These are phyloP conservation scores for Rhyacophila brunnea DNA, from an alignment of 1,140 invertebrate species.

Conservation along the genomic window DNA sequence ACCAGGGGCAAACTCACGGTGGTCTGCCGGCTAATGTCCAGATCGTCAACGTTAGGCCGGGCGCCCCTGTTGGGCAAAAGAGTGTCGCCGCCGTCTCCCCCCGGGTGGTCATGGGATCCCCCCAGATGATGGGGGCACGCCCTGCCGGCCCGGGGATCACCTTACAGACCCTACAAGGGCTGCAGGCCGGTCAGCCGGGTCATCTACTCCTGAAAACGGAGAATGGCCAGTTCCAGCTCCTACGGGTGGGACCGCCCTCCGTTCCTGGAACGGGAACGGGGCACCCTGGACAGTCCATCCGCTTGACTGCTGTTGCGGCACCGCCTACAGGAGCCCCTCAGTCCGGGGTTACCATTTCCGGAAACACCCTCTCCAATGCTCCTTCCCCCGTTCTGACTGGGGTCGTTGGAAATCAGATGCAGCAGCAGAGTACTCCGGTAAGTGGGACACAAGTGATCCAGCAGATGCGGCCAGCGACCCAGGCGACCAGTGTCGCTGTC, in stretches of 20 bases:
- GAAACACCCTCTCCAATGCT: constrained; percentile 13
- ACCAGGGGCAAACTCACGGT: constrained; percentile 55
- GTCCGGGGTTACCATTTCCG: constrained; percentile 13
- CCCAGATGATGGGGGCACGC: constrained; percentile 77
- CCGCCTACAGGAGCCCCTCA: constrained; percentile 38
- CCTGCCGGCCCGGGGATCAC: constrained; percentile 79
- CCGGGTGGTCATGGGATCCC: constrained; percentile 75
- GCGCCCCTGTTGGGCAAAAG: constrained; percentile 69
- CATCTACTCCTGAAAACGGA: constrained; percentile 91
- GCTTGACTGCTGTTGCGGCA: constrained; percentile 53
- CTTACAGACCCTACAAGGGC: constrained; percentile 78
- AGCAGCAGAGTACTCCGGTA: constrained; percentile 1
- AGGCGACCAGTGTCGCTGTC: constrained; percentile 1
- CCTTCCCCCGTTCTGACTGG: constrained; percentile 4
- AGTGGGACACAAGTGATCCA: neutral
- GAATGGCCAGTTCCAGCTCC: constrained; percentile 89
- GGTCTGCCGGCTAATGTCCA: constrained; percentile 76
- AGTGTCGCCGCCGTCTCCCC: constrained; percentile 68
- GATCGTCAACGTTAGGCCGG: constrained; percentile 80
- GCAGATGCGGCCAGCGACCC: constrained; percentile 1
- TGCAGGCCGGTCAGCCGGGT: constrained; percentile 78
- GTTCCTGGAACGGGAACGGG: constrained; percentile 59
- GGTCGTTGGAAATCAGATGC: constrained; percentile 1
- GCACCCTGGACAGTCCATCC: constrained; percentile 55
- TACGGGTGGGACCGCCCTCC: constrained; percentile 80